Base-by-base conservation (phyloP, 2,113 vertebrate genomes). In the Callopanchax toddi region DNA sequence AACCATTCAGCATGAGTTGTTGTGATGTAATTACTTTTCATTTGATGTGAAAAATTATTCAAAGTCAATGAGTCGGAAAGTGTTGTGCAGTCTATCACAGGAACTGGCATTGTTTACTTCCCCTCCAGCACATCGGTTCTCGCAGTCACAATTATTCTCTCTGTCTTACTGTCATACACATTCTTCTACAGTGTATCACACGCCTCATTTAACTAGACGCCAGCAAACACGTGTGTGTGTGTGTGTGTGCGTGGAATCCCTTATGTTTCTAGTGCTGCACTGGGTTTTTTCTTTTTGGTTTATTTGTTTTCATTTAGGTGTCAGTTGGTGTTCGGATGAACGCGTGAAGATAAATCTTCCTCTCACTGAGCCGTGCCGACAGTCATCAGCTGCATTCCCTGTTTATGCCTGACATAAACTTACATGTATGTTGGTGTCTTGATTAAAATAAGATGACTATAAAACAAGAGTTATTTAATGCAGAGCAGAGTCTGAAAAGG, bases 11-110 rank as follows among this genome's bases (percentile, higher is more conserved):
- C 77, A 79, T 55, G 78, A 83, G 77, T 74, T 70, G 79, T 65
- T 84, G 82, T 86, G 82, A 81, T 84, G 81, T 89, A 84, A 90
- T 90, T 90, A 89, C 77, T 86, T 86, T 87, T 82, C 79, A 86
- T 87, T 83, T 87, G 84, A 90, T 89, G 82, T 87, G 84, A 78
- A 82, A 84, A 89, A 87, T 87, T 79, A 89, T 90, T 90, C 84
- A 87, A 81, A 89, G 75, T 82, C 85, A 87, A 89, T 89, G 89
- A 89, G 89, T 80, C 57, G 87, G 77, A 90, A 86, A 89, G 89
- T 84, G 86, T 87, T 85, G 21, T 66, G 76, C 77, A 79, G 85
- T 87, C 84, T 79, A 78, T 86, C 84, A 90, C 75, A 83, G 77
- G 73, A 83, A 89, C 75, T 80, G 82, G 82, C 84, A 78, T 84